Evolutionary conservation across 2,888 invertebrate genomes (phyloP), one percentile per base, ranked within the genome.

Genomic region (Tinea trinotella): DNA sequence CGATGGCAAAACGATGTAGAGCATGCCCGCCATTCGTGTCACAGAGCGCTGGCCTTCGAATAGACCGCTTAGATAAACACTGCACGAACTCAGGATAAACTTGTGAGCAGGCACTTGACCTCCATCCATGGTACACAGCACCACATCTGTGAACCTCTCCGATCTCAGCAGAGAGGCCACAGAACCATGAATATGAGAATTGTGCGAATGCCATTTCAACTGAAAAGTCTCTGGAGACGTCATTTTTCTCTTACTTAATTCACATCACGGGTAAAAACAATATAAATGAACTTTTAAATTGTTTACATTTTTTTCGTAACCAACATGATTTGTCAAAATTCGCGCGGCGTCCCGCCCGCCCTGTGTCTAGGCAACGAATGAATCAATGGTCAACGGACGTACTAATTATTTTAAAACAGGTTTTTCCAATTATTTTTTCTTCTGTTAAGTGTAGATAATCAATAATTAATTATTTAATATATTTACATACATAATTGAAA

Each of bases 181-280:
- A 58, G 93, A 94, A 53, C 92, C 90, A 77, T 94, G 94, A 64
- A 95, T 86, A 80, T 94, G 93, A 22, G 92, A 89, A 65, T 92
- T 90, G 85, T 93, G 94, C 61, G 94, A 94, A 76, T 94, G 93
- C 95, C 95, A 95, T 87, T 95, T 95, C 54, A 95, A 87, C 77
- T 95, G 94, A 76, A 94, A 95, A 64, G 94, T 95, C 76, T 95
- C 95, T 65, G 89, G 87, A 57, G 87, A 81, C 62, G 84, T 86
- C 80, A 86, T 85, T 61, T 46, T 19, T 19, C 46, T 10, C 44
- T 19, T 15, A 18, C 7, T n/a, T 19, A 9, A 19, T 19, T n/a
- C 19, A 19, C 46, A 46, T 46, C 19, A 46, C 46, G 17, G 7
- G 19, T 15, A 46, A 46, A 15, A 3, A 17, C n/a, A 13, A 46